These are phyloP conservation scores for Drosophila parthenogenetica DNA, from an alignment of 2,888 invertebrate species.

Conservation along the genomic window DNA sequence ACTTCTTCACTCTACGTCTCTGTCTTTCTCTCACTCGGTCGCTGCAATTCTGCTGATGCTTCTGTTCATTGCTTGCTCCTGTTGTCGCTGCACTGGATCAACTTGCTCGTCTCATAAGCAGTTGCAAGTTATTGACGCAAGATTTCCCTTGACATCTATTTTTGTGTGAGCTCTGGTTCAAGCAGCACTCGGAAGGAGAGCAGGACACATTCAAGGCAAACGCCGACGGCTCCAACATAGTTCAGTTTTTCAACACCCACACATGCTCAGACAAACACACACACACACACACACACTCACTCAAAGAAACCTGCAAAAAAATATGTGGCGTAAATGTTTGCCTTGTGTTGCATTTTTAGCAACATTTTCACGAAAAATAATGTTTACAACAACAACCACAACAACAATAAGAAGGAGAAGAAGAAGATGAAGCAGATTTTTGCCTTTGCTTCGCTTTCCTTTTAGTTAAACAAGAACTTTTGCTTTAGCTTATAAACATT, in stretches of 20 bases:
- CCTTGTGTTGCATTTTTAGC: constrained; percentile 72
- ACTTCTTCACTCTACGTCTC: constrained; percentile 6
- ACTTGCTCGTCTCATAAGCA: constrained; percentile 69
- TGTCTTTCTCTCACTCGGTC: neutral
- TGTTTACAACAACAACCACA: constrained; percentile 50
- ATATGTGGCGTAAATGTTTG: constrained; percentile 72
- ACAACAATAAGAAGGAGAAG: constrained; percentile 6
- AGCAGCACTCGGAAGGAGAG: neutral
- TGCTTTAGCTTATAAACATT: constrained; percentile 65
- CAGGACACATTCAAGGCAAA: constrained; percentile 56
- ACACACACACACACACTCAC: constrained; percentile 8
- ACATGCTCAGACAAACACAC: constrained; percentile 11
- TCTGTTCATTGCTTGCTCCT: constrained; percentile 34
- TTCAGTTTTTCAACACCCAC: constrained; percentile 38
- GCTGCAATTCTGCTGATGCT: constrained; percentile 1
- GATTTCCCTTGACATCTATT: constrained; percentile 71
- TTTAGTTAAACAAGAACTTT: constrained; percentile 68
- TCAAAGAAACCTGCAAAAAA: constrained; percentile 8
- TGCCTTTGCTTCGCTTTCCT: constrained; percentile 35
- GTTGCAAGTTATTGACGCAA: constrained; percentile 77
- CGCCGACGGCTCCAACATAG: constrained; percentile 55
- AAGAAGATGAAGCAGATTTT: constrained; percentile 2
- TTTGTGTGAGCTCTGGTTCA: constrained; percentile 14
- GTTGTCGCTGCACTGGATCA: constrained; percentile 61
- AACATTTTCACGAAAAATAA: constrained; percentile 73